These are phyloP conservation scores for Scaptomyza parva DNA, from an alignment of 2,888 invertebrate genomes.

Conservation along the genomic window DNA sequence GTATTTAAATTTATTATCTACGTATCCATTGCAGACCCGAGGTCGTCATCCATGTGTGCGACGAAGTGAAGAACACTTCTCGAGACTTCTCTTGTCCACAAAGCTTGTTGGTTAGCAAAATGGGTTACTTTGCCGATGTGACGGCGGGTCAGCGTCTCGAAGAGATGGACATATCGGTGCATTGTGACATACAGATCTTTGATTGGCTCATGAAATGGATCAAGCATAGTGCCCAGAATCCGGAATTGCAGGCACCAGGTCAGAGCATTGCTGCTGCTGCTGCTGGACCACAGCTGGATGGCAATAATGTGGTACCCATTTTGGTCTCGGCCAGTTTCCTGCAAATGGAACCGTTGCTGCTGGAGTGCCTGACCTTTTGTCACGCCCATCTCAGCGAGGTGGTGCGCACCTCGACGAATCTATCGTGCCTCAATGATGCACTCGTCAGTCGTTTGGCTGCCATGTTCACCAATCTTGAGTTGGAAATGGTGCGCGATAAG, in stretches of 20 bases:
- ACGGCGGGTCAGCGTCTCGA: slow-evolving; percentile 92
- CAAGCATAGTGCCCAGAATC: slow-evolving; percentile 87
- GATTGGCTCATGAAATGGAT: slow-evolving; percentile 99
- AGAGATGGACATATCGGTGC: slow-evolving; percentile 98
- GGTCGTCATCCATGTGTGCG: slow-evolving; percentile 97
- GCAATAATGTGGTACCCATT: slow-evolving; percentile 95
- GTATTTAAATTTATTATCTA: not conserved
- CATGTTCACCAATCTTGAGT: slow-evolving; percentile 94
- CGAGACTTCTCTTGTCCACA: slow-evolving; percentile 96
- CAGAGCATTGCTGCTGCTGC: slow-evolving; percentile 36
- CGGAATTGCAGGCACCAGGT: slow-evolving; percentile 53
- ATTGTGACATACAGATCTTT: slow-evolving; percentile 97
- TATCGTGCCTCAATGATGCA: slow-evolving; percentile 94
- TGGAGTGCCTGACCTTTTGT: slow-evolving; percentile 94
- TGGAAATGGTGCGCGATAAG: slow-evolving; percentile 93
- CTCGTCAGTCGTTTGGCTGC: slow-evolving; percentile 91
- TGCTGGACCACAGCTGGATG: slow-evolving; percentile 88
- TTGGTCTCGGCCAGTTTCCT: slow-evolving; percentile 97
- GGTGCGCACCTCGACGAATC: slow-evolving; percentile 92
- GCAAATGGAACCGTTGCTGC: slow-evolving; percentile 94
- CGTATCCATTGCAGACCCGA: slow-evolving; percentile 87
- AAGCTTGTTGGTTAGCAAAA: slow-evolving; percentile 93
- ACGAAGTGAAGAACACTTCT: slow-evolving; percentile 95
- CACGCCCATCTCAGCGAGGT: slow-evolving; percentile 95
- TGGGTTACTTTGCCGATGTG: slow-evolving; percentile 97